Evolutionary conservation across 2,113 vertebrate species (phyloP).

Genomic region (Phalacrocorax pelagicus): DNA sequence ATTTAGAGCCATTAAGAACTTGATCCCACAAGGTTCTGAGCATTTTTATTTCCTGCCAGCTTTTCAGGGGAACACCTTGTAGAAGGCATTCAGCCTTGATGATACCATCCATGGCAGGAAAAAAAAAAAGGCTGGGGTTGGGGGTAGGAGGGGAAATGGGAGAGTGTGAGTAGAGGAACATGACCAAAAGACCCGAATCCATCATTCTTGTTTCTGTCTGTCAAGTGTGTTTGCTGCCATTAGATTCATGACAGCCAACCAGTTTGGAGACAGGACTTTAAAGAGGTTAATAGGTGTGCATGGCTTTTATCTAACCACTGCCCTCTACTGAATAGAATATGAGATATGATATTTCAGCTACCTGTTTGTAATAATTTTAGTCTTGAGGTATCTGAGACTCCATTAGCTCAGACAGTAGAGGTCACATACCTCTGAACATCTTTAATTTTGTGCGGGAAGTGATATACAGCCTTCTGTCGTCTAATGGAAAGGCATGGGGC

Average conservation of each 20-base stretch:
- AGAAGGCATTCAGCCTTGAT: neutral
- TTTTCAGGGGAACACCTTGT: neutral
- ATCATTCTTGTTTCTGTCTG: neutral
- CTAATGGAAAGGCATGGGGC: neutral
- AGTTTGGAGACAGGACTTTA: neutral
- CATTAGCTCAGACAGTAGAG: neutral
- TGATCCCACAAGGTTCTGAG: conserved; percentile 16
- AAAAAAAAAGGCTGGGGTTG: neutral
- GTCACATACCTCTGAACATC: neutral
- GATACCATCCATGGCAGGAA: neutral
- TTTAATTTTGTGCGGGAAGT: neutral
- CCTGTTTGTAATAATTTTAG: neutral
- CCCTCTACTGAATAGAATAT: conserved; percentile 37
- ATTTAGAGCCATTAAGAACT: conserved; percentile 59
- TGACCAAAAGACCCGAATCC: neutral
- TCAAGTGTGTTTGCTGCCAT: neutral
- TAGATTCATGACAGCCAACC: neutral
- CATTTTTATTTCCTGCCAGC: neutral
- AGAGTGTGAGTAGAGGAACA: neutral
- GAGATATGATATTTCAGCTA: neutral
- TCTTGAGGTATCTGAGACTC: neutral
- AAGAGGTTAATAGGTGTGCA: neutral
- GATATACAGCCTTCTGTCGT: neutral
- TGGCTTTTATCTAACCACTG: conserved; percentile 42
- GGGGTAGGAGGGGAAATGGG: neutral